A percentile compares a stretch with the other conserved stretches of the same genome.
phyloP scores from a whole-genome alignment of 2,113 vertebrate species.

The Sclerurus mexicanus region DNA sequence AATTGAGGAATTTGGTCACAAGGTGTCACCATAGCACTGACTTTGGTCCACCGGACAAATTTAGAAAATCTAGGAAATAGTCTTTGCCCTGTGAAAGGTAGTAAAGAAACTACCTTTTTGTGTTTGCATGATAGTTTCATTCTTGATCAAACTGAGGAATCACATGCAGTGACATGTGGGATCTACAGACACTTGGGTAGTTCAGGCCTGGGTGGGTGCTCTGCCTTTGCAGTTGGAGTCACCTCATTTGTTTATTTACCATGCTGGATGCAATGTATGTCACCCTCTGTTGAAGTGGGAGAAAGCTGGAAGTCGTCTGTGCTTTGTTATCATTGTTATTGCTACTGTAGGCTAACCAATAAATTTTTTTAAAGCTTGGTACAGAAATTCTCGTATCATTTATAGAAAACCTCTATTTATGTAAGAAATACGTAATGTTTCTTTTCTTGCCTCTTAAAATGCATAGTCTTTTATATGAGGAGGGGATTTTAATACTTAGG shows the following conservation, averaged over 20 bases:
- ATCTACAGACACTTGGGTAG: rapidly evolving
- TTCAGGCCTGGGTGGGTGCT: background rate
- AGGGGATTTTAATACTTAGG: background rate
- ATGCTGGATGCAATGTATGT: background rate
- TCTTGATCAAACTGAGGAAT: background rate
- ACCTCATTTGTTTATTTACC: background rate
- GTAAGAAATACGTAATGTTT: background rate
- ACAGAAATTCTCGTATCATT: rapidly evolving
- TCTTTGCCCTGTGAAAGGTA: background rate
- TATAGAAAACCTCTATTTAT: background rate
- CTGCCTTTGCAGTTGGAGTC: background rate
- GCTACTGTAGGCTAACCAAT: background rate
- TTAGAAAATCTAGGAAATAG: background rate
- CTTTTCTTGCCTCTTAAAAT: background rate
- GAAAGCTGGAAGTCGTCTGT: background rate
- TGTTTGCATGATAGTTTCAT: background rate
- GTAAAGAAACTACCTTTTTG: background rate
- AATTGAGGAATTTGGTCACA: constrained; percentile 48
- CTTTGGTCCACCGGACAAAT: background rate
- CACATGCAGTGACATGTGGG: rapidly evolving
- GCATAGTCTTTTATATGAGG: background rate
- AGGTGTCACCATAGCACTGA: constrained; percentile 55
- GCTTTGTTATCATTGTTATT: background rate
- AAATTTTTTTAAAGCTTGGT: background rate
- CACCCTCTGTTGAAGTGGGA: background rate